phyloP scores from a whole-genome alignment of 2,888 invertebrate species.

The Chloroclystis v-ata region DNA sequence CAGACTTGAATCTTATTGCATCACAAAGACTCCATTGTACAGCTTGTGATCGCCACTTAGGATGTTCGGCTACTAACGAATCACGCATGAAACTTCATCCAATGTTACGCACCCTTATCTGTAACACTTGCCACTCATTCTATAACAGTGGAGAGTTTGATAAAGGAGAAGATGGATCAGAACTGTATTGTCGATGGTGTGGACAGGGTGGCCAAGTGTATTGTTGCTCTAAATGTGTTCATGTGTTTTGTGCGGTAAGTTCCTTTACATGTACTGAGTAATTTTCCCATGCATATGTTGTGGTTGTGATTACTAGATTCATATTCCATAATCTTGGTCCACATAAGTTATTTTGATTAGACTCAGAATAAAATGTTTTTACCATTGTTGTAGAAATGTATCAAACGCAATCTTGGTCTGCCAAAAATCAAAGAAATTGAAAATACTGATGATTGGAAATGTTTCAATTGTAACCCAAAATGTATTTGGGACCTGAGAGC shows the following conservation, averaged over 20 bases:
- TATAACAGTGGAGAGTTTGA: constrained; percentile 90
- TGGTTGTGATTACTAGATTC: no score
- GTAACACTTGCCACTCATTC: constrained; percentile 84
- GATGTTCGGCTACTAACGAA: constrained; percentile 82
- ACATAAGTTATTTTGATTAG: not conserved
- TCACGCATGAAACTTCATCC: constrained; percentile 84
- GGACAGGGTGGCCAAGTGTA: constrained; percentile 88
- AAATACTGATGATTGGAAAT: constrained; percentile 88
- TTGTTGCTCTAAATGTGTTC: constrained; percentile 86
- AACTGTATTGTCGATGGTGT: constrained; percentile 90
- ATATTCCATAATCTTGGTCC: no score
- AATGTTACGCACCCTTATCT: constrained; percentile 83
- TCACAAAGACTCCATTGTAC: constrained; percentile 83
- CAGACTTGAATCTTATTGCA: constrained; percentile 79
- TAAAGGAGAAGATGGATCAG: constrained; percentile 90
- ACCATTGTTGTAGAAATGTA: constrained; percentile 80
- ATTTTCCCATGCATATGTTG: not conserved
- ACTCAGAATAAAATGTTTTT: no score
- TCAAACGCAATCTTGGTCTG: constrained; percentile 83
- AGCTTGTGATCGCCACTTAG: constrained; percentile 85
- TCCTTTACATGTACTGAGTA: not conserved
- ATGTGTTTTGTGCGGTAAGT: constrained; percentile 83
- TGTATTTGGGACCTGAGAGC: constrained; percentile 82
- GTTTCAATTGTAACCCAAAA: constrained; percentile 84
- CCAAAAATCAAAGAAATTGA: constrained; percentile 84